A percentile compares a stretch with the other conserved stretches of the same genome.
phyloP scores from a whole-genome alignment of 2,113 vertebrate genomes.

The Scortum barcoo region DNA sequence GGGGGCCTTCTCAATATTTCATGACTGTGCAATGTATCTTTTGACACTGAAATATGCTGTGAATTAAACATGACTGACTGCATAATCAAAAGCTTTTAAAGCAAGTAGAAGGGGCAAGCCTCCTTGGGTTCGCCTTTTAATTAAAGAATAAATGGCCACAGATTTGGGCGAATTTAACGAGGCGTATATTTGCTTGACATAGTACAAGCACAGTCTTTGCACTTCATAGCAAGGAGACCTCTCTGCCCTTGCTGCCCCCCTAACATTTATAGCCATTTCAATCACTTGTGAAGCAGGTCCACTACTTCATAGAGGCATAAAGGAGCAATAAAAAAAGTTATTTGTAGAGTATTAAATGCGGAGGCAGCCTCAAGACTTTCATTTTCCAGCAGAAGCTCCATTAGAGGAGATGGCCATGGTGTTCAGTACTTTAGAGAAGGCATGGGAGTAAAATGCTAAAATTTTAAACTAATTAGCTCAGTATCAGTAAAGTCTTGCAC shows the following conservation, averaged over 20 bases:
- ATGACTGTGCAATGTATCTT: conserved; percentile 80
- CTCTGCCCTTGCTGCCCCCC: not conserved
- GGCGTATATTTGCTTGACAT: conserved; percentile 20
- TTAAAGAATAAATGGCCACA: conserved; percentile 65
- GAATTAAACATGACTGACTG: conserved; percentile 83
- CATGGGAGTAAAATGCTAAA: conserved; percentile 3
- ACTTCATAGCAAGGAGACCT: conserved; percentile 36
- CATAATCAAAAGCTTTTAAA: conserved; percentile 80
- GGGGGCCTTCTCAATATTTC: conserved; percentile 80
- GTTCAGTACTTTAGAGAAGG: not conserved
- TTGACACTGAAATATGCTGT: conserved; percentile 79
- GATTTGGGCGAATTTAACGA: conserved; percentile 58
- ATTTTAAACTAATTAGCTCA: not conserved
- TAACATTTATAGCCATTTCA: conserved; percentile 54
- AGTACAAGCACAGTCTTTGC: not conserved
- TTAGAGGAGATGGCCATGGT: not conserved
- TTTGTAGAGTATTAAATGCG: conserved; percentile 47
- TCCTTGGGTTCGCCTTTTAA: conserved; percentile 66
- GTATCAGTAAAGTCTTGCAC: not conserved
- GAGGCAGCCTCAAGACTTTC: not conserved
- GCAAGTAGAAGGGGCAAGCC: conserved; percentile 55
- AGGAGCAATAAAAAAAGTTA: conserved; percentile 49
- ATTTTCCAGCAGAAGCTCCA: conserved; percentile 7
- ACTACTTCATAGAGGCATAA: conserved; percentile 30
- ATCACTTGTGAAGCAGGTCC: conserved; percentile 42